Percentiles rank a stretch among this genome's conserved stretches.
Conservation (phyloP, 1,140 invertebrate genomes). For the Zophobas morio region DNA sequence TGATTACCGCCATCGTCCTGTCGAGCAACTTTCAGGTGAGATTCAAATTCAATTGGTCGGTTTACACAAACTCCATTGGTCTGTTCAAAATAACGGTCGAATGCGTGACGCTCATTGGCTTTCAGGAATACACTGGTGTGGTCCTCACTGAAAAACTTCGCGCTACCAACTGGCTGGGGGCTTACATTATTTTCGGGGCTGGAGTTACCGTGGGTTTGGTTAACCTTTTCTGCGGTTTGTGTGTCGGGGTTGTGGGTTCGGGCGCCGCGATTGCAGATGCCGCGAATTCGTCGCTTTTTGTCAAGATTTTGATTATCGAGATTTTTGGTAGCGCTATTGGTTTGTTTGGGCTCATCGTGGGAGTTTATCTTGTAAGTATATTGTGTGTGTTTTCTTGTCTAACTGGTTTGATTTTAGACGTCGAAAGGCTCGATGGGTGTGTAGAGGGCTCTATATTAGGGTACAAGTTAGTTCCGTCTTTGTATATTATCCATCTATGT, state of each 20-base stretch:
- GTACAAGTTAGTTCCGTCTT: background rate
- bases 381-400: slow-evolving; percentile 21
- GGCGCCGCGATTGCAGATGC: slow-evolving; percentile 93
- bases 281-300: slow-evolving; percentile 89
- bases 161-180: slow-evolving; percentile 73
- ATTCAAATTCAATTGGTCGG: slow-evolving; percentile 4
- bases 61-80: no score
- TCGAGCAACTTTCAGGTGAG: slow-evolving; percentile 57
- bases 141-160: slow-evolving; percentile 31
- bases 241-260: slow-evolving; percentile 90
- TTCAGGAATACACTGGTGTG: background rate
- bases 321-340: slow-evolving; percentile 95
- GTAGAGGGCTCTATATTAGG: background rate
- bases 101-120: no score
- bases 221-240: slow-evolving; percentile 90
- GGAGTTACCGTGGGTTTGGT: slow-evolving; percentile 88
- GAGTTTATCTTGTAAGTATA: slow-evolving; percentile 80
- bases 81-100: no score
- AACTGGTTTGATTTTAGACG: slow-evolving; percentile 56
- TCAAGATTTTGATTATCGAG: slow-evolving; percentile 93
- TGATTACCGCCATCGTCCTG: slow-evolving; percentile 93
- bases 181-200: slow-evolving; percentile 89
- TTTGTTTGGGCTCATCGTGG: slow-evolving; percentile 92
- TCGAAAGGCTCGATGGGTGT: slow-evolving; percentile 58
- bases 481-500: no score